Evolutionary conservation across 2,888 invertebrate species (phyloP).

Genomic region (Eueremaeus valkanovi): DNA sequence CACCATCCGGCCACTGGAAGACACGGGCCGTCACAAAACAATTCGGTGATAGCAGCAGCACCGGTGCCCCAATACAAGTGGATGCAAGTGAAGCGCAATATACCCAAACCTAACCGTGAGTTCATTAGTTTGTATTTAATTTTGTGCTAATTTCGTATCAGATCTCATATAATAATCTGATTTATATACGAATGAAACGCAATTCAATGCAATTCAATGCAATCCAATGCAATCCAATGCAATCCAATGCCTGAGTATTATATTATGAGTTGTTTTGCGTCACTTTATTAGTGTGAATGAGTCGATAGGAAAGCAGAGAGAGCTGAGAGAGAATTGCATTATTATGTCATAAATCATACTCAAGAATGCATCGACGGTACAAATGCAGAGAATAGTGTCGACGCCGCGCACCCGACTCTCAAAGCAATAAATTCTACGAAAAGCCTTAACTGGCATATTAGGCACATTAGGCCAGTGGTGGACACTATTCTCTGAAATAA

Average conservation of each 20-base stretch:
- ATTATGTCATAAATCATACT: slow-evolving; percentile 33
- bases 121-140: slow-evolving; percentile 21
- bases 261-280: neutral
- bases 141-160: neutral
- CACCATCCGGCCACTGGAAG: slow-evolving; percentile 53
- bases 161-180: neutral
- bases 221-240: neutral
- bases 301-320: neutral
- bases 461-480: neutral
- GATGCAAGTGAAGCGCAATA: slow-evolving; percentile 98
- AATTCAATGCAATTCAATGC: neutral
- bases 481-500: slow-evolving; percentile 22
- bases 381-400: neutral
- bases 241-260: neutral
- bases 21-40: slow-evolving; percentile 53
- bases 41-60: slow-evolving; percentile 41
- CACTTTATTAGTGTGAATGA: slow-evolving; percentile 17
- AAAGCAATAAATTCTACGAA: slow-evolving; percentile 25
- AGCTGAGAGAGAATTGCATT: neutral
- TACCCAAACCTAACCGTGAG: slow-evolving; percentile 76
- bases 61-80: slow-evolving; percentile 88
- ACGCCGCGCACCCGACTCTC: slow-evolving; percentile 5
- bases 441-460: neutral
- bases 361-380: slow-evolving; percentile 10
- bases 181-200: neutral